Evolutionary conservation across 2,888 invertebrate genomes (phyloP).

Genomic region (Punctoribates punctum): DNA sequence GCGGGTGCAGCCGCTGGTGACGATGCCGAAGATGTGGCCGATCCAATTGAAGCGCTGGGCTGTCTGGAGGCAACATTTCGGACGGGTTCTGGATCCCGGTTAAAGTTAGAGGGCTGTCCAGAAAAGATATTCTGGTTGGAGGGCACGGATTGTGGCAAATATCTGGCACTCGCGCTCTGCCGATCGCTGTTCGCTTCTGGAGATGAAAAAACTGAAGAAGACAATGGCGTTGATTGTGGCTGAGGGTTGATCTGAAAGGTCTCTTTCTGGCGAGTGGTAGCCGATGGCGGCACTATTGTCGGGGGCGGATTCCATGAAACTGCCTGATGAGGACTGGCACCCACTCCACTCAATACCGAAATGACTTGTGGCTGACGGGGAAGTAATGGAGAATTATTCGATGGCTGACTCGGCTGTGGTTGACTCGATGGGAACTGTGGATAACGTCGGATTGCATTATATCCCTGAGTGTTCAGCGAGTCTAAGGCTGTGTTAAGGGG

Average conservation of each 20-base stretch:
- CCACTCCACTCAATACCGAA: slow-evolving; percentile 40
- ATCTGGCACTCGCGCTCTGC: slow-evolving; percentile 19
- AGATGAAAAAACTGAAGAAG: not conserved
- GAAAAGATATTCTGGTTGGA: not conserved
- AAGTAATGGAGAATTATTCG: not conserved
- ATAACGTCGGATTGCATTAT: slow-evolving; percentile 40
- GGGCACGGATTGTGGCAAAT: slow-evolving; percentile 3
- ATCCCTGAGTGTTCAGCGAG: not conserved
- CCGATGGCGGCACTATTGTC: slow-evolving; percentile 40
- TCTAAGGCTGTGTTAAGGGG: not conserved
- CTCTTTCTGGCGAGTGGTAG: not conserved
- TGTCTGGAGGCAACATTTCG: not conserved
- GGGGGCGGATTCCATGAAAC: slow-evolving; percentile 45
- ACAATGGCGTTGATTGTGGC: slow-evolving; percentile 13
- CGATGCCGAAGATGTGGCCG: not conserved
- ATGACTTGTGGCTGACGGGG: slow-evolving; percentile 41
- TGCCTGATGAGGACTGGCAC: slow-evolving; percentile 40
- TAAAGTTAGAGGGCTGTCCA: not conserved
- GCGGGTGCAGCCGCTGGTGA: not conserved
- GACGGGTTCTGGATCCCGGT: not conserved
- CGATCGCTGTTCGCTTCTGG: not conserved
- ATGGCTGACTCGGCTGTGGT: slow-evolving; percentile 22
- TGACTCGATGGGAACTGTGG: slow-evolving; percentile 42
- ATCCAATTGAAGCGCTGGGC: too few species aligned
- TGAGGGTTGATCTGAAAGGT: slow-evolving; percentile 19